These are phyloP conservation scores for Oreotrochilus melanogaster DNA, from an alignment of 2,113 vertebrate species.

Conservation along the genomic window DNA sequence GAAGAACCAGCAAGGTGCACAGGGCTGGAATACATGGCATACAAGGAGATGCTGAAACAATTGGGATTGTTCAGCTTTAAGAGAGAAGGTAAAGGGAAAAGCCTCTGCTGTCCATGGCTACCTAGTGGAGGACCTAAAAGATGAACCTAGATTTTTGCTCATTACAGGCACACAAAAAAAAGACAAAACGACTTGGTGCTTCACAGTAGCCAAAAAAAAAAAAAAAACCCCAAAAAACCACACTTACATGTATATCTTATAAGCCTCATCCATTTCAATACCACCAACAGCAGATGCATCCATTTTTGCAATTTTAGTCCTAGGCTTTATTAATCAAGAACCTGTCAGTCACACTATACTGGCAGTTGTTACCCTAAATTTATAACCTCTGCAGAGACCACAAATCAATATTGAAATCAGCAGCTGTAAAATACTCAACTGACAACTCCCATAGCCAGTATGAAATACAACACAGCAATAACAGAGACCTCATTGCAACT, in stretches of 20 bases:
- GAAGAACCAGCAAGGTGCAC: background rate
- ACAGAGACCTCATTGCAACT: background rate
- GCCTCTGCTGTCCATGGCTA: background rate
- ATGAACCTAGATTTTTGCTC: background rate
- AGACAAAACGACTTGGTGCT: background rate
- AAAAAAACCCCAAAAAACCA: background rate
- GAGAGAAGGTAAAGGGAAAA: background rate
- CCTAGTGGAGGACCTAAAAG: accelerated
- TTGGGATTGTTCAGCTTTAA: background rate
- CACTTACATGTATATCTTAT: background rate
- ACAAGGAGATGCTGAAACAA: background rate
- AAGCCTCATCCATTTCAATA: background rate
- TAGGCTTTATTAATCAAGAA: background rate
- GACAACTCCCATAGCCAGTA: background rate
- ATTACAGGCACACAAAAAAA: background rate
- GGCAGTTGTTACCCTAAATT: background rate
- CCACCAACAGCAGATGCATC: background rate
- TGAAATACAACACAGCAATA: background rate
- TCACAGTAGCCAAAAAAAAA: background rate
- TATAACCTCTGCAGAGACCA: background rate
- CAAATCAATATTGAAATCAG: background rate
- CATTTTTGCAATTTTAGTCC: background rate
- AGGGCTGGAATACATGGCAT: background rate
- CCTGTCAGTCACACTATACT: background rate
- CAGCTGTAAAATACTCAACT: background rate